These are phyloP conservation scores for Cryptus armator DNA, from an alignment of 2,888 invertebrate genomes.

Conservation along the genomic window DNA sequence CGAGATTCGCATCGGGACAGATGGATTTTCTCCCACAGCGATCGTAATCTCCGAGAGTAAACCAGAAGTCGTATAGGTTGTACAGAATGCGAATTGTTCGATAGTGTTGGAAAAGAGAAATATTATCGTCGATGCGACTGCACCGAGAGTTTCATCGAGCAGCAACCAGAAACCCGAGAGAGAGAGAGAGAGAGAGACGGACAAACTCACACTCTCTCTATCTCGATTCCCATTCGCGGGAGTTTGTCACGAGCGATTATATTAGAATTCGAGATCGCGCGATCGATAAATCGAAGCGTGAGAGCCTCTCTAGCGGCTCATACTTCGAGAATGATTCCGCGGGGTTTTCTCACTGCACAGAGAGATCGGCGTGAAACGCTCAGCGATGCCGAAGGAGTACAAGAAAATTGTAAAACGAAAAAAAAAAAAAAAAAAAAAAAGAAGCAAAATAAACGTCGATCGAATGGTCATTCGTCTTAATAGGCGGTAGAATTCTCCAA, in stretches of 20 bases:
- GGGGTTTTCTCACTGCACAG: constrained; percentile 29
- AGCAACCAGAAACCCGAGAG: background rate
- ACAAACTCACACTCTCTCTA: background rate
- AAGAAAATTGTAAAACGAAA: background rate
- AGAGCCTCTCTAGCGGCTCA: constrained; percentile 47
- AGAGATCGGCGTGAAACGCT: constrained; percentile 17
- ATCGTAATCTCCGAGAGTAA: constrained; percentile 63
- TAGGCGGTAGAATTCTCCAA: constrained; percentile 41
- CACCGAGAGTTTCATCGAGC: background rate
- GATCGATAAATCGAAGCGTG: constrained; percentile 69
- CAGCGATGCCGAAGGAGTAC: constrained; percentile 12
- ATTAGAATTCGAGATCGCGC: constrained; percentile 69
- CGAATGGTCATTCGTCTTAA: constrained; percentile 59
- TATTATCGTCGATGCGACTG: constrained; percentile 21
- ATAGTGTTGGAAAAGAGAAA: constrained; percentile 22
- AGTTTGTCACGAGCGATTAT: constrained; percentile 70
- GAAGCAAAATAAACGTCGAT: constrained; percentile 28
- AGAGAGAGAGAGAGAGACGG: background rate
- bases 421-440: background rate
- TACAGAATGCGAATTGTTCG: constrained; percentile 35
- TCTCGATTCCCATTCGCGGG: constrained; percentile 8
- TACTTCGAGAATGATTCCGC: constrained; percentile 60
- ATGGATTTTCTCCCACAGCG: constrained; percentile 65
- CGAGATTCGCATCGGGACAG: constrained; percentile 46
- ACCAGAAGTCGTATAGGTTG: constrained; percentile 53